Evolutionary conservation across 2,797 vertebrate genomes (phyloP), one percentile per base, ranked within the genome.

Genomic region (Bryconaethiops microstoma): DNA sequence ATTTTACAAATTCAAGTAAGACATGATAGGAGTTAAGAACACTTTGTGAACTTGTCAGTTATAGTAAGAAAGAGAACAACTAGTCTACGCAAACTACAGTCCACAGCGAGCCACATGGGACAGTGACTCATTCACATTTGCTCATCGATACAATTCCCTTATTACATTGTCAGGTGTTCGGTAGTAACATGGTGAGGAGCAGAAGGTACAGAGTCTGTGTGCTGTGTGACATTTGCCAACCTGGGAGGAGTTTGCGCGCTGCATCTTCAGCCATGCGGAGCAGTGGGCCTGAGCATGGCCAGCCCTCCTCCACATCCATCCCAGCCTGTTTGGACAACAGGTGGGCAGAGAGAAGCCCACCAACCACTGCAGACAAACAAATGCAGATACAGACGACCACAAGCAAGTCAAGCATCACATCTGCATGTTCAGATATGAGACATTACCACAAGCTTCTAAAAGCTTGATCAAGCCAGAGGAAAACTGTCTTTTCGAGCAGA

Each of bases 211-310:
- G 48, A 4, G 5, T 29, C 60, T 63, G 59, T 60, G 59, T 60
- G n/a, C 17, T 17, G n/a, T 12, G 3, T 62, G 10, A n/a, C 17
- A 45, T 21, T 40, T 67, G 19, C 86, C 87, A 89, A 99, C 98
- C 98, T 65, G 97, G 98, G 50, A 99, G 94, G 52, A 99, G 95
- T 79, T 96, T 99, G n/a, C 95, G 94, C 84, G 97, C 98, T 0
- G 96, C 97, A 39, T 97, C 96, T 87, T 98, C 96, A 0, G 97
- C 97, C 97, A 99, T 96, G 79, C 96, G 94, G 77, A 99, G 94
- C n/a, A 99, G 95, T 2, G 97, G 96, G 0, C 98, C 98, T 0
- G 97, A 93, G 88, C 97, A 99, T 0, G 98, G 97, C 98, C 97
- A 99, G 7, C 97, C 97, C 0, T 88, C 93, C 84, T 99, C 97